These are phyloP conservation scores for Stenoptilia bipunctidactyla DNA, from an alignment of 2,888 invertebrate species.

Conservation along the genomic window DNA sequence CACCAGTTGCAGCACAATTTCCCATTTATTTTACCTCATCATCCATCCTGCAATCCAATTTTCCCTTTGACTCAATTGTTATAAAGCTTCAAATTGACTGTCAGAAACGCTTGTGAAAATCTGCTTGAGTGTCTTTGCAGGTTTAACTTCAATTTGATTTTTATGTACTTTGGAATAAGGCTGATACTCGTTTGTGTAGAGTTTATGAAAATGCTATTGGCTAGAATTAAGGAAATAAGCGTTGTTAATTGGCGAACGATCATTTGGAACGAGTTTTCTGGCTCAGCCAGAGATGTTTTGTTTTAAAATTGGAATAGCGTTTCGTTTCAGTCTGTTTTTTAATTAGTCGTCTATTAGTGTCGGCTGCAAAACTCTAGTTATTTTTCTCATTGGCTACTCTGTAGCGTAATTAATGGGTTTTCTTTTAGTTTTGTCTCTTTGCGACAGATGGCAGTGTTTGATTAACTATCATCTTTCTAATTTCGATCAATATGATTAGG, in stretches of 20 bases:
- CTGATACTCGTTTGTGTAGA: constrained; percentile 13
- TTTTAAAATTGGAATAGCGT: neutral
- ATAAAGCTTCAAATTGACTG: constrained; percentile 22
- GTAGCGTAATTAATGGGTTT: too few relatives aligned
- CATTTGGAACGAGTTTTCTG: constrained; percentile 17
- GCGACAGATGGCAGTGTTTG: too few relatives aligned
- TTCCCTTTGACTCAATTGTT: constrained; percentile 18
- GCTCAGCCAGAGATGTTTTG: neutral
- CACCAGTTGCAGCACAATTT: constrained; percentile 63
- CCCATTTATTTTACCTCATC: constrained; percentile 55
- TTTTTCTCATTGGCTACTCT: too few relatives aligned
- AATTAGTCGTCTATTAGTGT: neutral
- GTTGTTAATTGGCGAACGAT: constrained; percentile 58
- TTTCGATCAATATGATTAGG: too few relatives aligned
- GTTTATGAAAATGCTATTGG: constrained; percentile 38
- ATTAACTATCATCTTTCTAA: too few relatives aligned
- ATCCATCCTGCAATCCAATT: constrained; percentile 20
- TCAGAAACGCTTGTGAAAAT: neutral
- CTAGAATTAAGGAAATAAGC: constrained; percentile 65
- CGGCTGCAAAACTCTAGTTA: too few relatives aligned
- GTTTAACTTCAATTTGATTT: neutral
- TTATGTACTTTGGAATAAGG: constrained; percentile 9
- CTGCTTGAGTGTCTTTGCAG: constrained; percentile 6
- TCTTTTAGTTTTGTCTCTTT: too few relatives aligned
- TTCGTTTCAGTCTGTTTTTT: neutral